Evolutionary conservation across 2,797 vertebrate species (phyloP).

Genomic region (Clarias fuscus): DNA sequence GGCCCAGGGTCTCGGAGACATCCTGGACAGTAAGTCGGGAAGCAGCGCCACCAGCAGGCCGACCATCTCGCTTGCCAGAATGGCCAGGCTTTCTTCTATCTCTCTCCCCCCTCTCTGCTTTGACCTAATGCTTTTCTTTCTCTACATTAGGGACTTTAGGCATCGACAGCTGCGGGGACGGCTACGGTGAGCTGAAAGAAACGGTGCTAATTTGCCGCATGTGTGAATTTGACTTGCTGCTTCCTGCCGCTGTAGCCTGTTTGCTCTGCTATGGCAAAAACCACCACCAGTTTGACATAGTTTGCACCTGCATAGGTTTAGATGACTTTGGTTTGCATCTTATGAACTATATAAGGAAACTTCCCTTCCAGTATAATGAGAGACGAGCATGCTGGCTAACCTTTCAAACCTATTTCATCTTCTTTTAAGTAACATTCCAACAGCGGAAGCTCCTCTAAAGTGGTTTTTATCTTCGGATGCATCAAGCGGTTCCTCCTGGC

Average conservation of each 20-base stretch:
- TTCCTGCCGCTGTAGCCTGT: slow-evolving; percentile 21
- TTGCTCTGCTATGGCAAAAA: slow-evolving; percentile 27
- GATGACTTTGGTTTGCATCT: neutral
- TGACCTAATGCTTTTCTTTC: slow-evolving; percentile 26
- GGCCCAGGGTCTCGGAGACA: slow-evolving; percentile 95
- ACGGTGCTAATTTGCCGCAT: slow-evolving; percentile 29
- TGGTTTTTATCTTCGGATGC: neutral
- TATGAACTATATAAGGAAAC: neutral
- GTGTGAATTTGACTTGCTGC: slow-evolving; percentile 31
- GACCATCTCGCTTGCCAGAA: neutral
- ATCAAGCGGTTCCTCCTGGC: neutral
- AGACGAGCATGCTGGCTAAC: neutral
- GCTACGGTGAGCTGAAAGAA: slow-evolving; percentile 34
- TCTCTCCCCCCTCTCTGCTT: slow-evolving; percentile 35
- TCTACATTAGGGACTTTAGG: slow-evolving; percentile 34
- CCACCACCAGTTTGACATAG: slow-evolving; percentile 11
- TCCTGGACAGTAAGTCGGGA: slow-evolving; percentile 93
- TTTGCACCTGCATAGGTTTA: neutral
- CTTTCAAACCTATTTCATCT: neutral
- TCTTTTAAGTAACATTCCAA: slow-evolving; percentile 1
- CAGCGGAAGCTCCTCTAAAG: neutral
- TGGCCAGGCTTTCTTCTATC: slow-evolving; percentile 25
- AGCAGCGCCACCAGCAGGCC: slow-evolving; percentile 22
- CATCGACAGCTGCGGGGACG: slow-evolving; percentile 29
- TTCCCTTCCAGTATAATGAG: neutral